Evolutionary conservation across 2,888 invertebrate species (phyloP), one percentile per base, ranked within the genome.

Genomic region (Apomyelois bistriatella): DNA sequence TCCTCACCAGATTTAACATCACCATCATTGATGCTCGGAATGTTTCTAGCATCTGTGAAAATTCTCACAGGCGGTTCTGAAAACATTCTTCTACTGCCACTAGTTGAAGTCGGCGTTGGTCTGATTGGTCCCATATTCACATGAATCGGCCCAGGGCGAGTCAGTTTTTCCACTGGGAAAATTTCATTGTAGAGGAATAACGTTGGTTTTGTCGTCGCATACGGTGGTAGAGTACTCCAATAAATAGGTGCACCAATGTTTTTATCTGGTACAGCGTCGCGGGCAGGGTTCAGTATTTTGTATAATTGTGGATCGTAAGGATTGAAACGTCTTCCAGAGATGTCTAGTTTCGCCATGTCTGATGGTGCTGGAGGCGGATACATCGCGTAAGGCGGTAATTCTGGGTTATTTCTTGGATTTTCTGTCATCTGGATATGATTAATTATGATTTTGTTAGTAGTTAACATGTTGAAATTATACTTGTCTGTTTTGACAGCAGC

Each of bases 311-410:
- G 40, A n/a, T 52, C 40, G 17, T 41, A 3, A 35, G 38, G 28
- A 59, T 69, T 61, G 51, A 58, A 54, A 8, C 70, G 59, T 49
- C 68, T 58, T 13, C 37, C 52, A 40, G 41, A 12, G 4, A 53
- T 35, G 6, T 60, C 54, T 16, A 9, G 35, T 28, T n/a, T 13
- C 37, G 17, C 9, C 9, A 1, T 1, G 40, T 12, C 6, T 10
- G 8, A 1, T 35, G 15, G 10, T 30, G 43, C 8, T 30, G 43
- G n/a, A n/a, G 28, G 12, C 0, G 22, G 28, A 43, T 13, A 13
- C 41, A 22, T 41, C 13, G 13, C 43, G 2, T 12, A 22, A 12
- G 8, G 7, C 12, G 28, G n/a, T 28, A 12, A 28, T 3, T 30
- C 28, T 7, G 28, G 43, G 7, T 8, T 5, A 5, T 3, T 1